Evolutionary conservation across 2,113 vertebrate genomes (phyloP).

Genomic region (Ardeotis arabs): DNA sequence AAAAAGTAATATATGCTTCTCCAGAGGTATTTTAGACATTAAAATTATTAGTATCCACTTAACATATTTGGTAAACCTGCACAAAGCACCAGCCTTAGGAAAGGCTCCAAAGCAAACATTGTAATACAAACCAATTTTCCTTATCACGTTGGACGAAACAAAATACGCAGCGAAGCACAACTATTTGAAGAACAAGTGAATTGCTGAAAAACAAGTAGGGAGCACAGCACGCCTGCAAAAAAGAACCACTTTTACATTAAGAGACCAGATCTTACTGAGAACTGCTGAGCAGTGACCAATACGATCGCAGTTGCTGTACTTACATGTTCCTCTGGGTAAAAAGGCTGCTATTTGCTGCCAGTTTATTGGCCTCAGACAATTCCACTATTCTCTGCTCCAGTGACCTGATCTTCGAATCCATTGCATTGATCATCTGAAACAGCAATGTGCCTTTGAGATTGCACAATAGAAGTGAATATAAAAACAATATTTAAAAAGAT

Average conservation of each 20-base stretch:
- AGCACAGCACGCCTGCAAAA: background rate
- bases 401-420: constrained; percentile 97
- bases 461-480: background rate
- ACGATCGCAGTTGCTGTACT: constrained; percentile 64
- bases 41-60: background rate
- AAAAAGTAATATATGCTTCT: background rate
- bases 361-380: constrained; percentile 95
- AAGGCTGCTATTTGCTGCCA: constrained; percentile 97
- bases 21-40: background rate
- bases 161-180: background rate
- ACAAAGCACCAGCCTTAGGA: background rate
- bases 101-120: background rate
- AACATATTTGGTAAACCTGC: background rate
- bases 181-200: background rate
- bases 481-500: background rate
- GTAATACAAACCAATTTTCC: background rate
- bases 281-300: background rate
- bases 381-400: constrained; percentile 98
- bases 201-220: background rate
- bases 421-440: constrained; percentile 96
- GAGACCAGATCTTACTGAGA: background rate
- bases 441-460: constrained; percentile 7
- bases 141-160: background rate
- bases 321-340: constrained; percentile 99
- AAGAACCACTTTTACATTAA: background rate